These are phyloP conservation scores for Danionella dracula DNA, from an alignment of 2,797 vertebrate genomes.

Conservation along the genomic window DNA sequence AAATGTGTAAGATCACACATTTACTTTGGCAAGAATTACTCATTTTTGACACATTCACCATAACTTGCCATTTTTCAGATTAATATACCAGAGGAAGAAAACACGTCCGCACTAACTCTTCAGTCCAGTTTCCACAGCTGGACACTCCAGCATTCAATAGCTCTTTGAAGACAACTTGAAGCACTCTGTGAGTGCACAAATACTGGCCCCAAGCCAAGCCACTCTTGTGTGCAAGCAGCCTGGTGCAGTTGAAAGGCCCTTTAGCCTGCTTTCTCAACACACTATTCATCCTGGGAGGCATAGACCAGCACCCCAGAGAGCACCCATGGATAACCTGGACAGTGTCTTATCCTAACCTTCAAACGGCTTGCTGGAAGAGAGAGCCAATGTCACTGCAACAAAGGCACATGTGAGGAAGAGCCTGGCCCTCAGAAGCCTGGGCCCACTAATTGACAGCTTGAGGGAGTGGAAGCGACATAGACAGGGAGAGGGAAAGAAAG, in stretches of 20 bases:
- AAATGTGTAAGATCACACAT: too few species aligned
- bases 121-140: conserved; percentile 35
- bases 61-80: not conserved
- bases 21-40: too few species aligned
- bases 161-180: conserved; percentile 47
- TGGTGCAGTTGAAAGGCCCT: conserved; percentile 47
- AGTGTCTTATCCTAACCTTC: conserved; percentile 69
- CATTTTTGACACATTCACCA: too few species aligned
- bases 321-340: conserved; percentile 58
- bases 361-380: conserved; percentile 53
- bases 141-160: conserved; percentile 40
- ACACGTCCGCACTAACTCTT: conserved; percentile 24
- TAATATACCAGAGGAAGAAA: not conserved
- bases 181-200: conserved; percentile 45
- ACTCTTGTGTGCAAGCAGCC: conserved; percentile 39
- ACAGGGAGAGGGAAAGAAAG: conserved; percentile 35
- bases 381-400: conserved; percentile 58
- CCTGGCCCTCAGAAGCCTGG: conserved; percentile 57
- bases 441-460: conserved; percentile 72
- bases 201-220: conserved; percentile 45
- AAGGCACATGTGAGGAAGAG: conserved; percentile 66
- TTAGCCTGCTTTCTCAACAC: conserved; percentile 48
- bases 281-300: conserved; percentile 53
- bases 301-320: conserved; percentile 45
- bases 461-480: conserved; percentile 58